Conservation (phyloP, 2,797 vertebrate genomes). For the Orestias chungarensis region DNA sequence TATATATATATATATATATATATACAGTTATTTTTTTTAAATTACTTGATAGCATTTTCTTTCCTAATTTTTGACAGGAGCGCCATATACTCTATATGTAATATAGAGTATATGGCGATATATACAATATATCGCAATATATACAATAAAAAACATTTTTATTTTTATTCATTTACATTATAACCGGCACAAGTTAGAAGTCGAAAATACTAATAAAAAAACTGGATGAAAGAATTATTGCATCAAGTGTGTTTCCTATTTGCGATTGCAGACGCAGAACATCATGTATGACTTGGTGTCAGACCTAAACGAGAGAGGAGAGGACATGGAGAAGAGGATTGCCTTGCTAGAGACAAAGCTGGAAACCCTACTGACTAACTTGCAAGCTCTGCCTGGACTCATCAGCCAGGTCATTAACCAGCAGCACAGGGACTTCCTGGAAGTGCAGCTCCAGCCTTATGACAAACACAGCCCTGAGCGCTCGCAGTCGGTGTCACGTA, state of each 20-base stretch:
- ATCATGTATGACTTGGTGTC: conserved; percentile 99
- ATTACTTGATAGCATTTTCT: not conserved
- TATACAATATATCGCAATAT: no score
- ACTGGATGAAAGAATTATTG: conserved; percentile 9
- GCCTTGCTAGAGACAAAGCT: conserved; percentile 95
- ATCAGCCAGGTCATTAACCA: conserved; percentile 97
- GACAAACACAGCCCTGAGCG: conserved; percentile 91
- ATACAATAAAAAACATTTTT: not conserved
- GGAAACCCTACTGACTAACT: conserved; percentile 94
- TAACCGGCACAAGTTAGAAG: conserved; percentile 13
- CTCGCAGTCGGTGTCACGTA: conserved; percentile 91
- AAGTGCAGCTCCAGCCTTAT: conserved; percentile 94
- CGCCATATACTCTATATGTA: conserved; percentile 2
- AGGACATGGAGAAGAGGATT: conserved; percentile 99
- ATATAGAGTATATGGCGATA: not conserved
- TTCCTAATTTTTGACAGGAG: conserved; percentile 38
- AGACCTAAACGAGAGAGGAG: conserved; percentile 96
- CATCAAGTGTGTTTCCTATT: conserved; percentile 50
- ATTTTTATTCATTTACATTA: not conserved
- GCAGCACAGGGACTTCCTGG: conserved; percentile 94
- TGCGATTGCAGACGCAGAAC: conserved; percentile 93
- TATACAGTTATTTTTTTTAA: not conserved
- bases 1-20: no score
- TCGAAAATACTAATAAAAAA: conserved; percentile 6
- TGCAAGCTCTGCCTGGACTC: conserved; percentile 96